Base-by-base conservation (phyloP, 2,797 vertebrate species). In the Bucorvus abyssinicus region DNA sequence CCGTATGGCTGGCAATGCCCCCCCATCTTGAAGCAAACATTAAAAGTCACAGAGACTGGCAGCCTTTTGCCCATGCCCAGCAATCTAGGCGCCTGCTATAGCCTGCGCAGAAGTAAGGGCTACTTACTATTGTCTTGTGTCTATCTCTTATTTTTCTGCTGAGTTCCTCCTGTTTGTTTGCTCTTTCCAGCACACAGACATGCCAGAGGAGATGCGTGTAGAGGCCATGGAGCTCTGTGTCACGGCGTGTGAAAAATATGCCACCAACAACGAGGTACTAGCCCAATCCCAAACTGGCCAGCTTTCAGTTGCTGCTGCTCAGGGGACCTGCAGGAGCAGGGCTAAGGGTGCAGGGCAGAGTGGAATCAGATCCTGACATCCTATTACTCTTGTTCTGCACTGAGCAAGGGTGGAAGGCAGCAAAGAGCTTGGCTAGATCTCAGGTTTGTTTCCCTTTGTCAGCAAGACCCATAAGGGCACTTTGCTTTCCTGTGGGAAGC, bases 201-300 rank as follows among this genome's bases (percentile, higher is more conserved):
- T 99, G 99, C 98, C 99, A 0, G 99, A 99, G 92, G 99, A 99
- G 97, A 99, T 99, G 99, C 98, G 99, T 13, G 98, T 99, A 14
- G 99, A 99, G 95, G 98, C 99, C 77, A 99, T 99, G 99, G 99
- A 99, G 97, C 97, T 99, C 13, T 99, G 99, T 63, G 99, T 99
- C 90, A 99, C 99, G 0, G 99, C 99, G 4, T 99, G 99, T 89
- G 99, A 99, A 96, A 99, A 99, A 95, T 99, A 98, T 75, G 98
- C 99, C 91, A 99, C 98, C 93, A 99, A 99, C 98, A 99, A 99
- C 1, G 99, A 99, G 98, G 99, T 99, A 97, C 63, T 22, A 50
- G 70, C 70, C 87, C 26, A 44, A 47, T 42, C 74, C 65, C 65
- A 8, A 2, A 45, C 21, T 2, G 29, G 20, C 14, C 50, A 81